A percentile compares a stretch with the other conserved stretches of the same genome.
These are phyloP conservation scores for Cephus rjabovi DNA, from an alignment of 2,888 invertebrate species.

Conservation along the genomic window DNA sequence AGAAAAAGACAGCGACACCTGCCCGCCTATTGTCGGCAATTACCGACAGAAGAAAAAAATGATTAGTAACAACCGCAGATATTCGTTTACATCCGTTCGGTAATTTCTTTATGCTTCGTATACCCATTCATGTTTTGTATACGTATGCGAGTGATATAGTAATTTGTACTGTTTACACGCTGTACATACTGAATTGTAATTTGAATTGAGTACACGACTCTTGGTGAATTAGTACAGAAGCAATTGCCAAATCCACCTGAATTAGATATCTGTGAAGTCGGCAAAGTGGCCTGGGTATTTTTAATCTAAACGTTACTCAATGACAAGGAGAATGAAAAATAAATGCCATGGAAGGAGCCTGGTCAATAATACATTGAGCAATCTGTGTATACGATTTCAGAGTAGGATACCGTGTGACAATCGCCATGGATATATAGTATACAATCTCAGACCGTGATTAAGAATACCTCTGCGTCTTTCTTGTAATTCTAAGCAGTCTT, in stretches of 20 bases:
- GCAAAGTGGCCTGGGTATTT: not conserved
- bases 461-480: not conserved
- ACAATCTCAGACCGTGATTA: not conserved
- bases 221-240: not conserved
- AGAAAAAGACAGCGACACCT: not conserved
- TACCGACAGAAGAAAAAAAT: not conserved
- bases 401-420: not conserved
- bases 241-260: not conserved
- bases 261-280: not conserved
- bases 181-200: not conserved
- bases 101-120: not conserved
- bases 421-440: not conserved
- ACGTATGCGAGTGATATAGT: not conserved
- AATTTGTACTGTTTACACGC: not conserved
- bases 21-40: not conserved
- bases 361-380: not conserved
- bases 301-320: not conserved
- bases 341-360: not conserved
- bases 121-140: not conserved
- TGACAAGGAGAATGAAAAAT: not conserved
- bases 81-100: not conserved
- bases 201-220: not conserved
- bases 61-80: not conserved
- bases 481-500: not conserved
- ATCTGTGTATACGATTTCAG: not conserved